Conservation (phyloP, 2,888 invertebrate genomes). For the Hirtodrosophila cameraria region DNA sequence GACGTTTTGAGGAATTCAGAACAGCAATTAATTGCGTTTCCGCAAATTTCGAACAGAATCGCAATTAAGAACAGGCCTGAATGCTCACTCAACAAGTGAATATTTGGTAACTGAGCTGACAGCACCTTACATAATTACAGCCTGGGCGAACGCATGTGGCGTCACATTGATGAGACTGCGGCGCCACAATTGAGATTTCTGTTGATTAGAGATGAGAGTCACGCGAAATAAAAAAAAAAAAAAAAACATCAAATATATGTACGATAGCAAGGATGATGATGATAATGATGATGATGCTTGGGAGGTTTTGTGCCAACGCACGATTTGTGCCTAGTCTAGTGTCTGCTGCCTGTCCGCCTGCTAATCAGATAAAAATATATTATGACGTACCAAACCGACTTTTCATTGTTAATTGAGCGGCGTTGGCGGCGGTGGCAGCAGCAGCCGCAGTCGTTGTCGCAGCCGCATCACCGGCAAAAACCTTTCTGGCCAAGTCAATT, state of each 20-base stretch:
- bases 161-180: constrained; percentile 49
- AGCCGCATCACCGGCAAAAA: constrained; percentile 21
- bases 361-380: constrained; percentile 77
- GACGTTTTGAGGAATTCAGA: too few relatives aligned
- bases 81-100: too few relatives aligned
- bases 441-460: constrained; percentile 10
- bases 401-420: constrained; percentile 73
- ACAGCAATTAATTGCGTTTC: too few relatives aligned
- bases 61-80: too few relatives aligned
- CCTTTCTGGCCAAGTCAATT: too few relatives aligned
- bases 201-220: constrained; percentile 64
- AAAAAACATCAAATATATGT: constrained; percentile 23
- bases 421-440: constrained; percentile 45
- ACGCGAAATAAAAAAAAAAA: constrained; percentile 67
- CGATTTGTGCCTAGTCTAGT: constrained; percentile 54
- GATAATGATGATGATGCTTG: constrained; percentile 30
- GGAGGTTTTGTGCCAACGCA: constrained; percentile 48
- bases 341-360: constrained; percentile 45
- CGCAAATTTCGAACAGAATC: too few relatives aligned
- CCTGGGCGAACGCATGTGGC: constrained; percentile 31
- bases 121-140: too few relatives aligned
- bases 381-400: constrained; percentile 73
- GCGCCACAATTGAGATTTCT: constrained; percentile 51
- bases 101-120: too few relatives aligned
- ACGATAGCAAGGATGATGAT: constrained; percentile 44